phyloP scores from a whole-genome alignment of 2,113 vertebrate species.

The Romanogobio albipinnatus region DNA sequence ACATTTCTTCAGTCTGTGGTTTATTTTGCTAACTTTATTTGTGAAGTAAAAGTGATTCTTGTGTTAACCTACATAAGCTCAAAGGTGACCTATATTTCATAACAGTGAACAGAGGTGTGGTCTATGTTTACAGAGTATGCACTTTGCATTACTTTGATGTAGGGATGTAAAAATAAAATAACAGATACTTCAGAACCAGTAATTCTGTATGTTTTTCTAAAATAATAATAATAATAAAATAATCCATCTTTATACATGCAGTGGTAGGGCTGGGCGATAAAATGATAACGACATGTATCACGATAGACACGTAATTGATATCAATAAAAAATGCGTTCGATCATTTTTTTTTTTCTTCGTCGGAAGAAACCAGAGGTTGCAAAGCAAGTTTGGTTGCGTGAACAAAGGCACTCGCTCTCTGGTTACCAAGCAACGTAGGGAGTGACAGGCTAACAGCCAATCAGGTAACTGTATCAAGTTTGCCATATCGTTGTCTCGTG shows the following conservation, averaged over 20 bases:
- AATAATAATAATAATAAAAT: neutral
- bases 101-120: neutral
- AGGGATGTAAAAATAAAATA: neutral
- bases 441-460: too few relatives aligned
- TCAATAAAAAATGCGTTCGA: too few relatives aligned
- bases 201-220: neutral
- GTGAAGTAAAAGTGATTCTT: neutral
- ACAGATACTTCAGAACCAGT: neutral
- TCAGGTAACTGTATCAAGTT: too few relatives aligned
- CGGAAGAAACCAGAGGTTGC: too few relatives aligned
- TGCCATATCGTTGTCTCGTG: too few relatives aligned
- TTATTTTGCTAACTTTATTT: neutral
- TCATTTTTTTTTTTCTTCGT: too few relatives aligned
- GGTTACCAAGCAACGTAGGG: too few relatives aligned
- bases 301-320: too few relatives aligned
- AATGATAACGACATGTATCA: too few relatives aligned
- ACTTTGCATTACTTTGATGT: conserved; percentile 4
- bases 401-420: too few relatives aligned
- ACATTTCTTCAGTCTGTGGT: neutral
- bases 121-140: neutral
- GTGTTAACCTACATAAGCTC: neutral
- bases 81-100: conserved; percentile 21
- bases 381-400: too few relatives aligned
- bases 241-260: neutral
- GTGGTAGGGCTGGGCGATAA: too few relatives aligned